A percentile compares a stretch with the other conserved stretches of the same genome.
Evolutionary conservation across 2,888 invertebrate species (phyloP).

Genomic region (Hirtodrosophila cameraria): DNA sequence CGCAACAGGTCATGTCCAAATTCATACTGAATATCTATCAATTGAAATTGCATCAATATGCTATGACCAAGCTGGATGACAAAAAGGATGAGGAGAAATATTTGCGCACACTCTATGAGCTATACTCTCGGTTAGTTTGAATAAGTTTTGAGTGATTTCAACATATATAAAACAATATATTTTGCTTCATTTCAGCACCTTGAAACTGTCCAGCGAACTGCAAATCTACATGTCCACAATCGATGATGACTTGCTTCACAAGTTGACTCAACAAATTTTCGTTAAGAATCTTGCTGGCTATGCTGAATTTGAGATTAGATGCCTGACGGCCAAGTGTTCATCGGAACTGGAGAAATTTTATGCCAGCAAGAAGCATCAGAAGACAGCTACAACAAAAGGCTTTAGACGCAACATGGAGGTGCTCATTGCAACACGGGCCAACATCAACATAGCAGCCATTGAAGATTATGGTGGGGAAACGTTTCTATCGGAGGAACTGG

Average conservation of each 20-base stretch:
- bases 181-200: constrained; percentile 86
- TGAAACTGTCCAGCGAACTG: constrained; percentile 90
- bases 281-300: constrained; percentile 91
- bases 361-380: constrained; percentile 96
- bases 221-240: constrained; percentile 90
- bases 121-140: constrained; percentile 91
- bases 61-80: constrained; percentile 92
- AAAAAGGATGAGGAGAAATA: constrained; percentile 94
- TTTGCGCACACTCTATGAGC: constrained; percentile 93
- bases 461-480: constrained; percentile 99
- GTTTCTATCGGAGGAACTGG: constrained; percentile 96
- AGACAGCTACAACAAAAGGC: constrained; percentile 96
- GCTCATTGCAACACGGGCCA: constrained; percentile 94
- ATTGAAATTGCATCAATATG: constrained; percentile 93
- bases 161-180: no score
- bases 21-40: constrained; percentile 98
- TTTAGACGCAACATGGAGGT: constrained; percentile 96
- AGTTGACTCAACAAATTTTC: constrained; percentile 92
- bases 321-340: constrained; percentile 91
- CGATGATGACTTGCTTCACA: constrained; percentile 91
- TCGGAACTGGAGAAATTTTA: constrained; percentile 93
- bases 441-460: constrained; percentile 96
- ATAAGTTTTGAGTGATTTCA: no score
- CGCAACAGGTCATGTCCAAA: constrained; percentile 98
- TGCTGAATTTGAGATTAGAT: constrained; percentile 90